phyloP scores from a whole-genome alignment of 2,797 vertebrate genomes.

The Amphiprion clarkii region DNA sequence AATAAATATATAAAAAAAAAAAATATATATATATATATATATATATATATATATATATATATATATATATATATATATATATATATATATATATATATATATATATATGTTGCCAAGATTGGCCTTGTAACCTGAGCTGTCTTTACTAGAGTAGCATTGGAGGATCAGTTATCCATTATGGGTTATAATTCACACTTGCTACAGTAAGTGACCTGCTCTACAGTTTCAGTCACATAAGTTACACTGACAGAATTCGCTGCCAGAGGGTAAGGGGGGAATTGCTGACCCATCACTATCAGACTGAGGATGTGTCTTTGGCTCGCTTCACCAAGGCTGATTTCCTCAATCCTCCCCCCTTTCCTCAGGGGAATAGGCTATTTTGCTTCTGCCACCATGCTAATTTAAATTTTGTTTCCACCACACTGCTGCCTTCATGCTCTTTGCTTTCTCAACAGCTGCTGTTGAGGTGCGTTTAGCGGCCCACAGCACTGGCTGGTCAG shows the following conservation, averaged over 20 bases:
- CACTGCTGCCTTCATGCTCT: constrained; percentile 14
- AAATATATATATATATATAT: too few species aligned
- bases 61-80: too few species aligned
- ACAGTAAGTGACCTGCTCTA: constrained; percentile 48
- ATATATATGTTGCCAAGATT: constrained; percentile 25
- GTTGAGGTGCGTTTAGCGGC: constrained; percentile 30
- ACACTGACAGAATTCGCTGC: constrained; percentile 12
- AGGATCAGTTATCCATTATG: constrained; percentile 55
- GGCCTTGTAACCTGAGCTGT: constrained; percentile 49
- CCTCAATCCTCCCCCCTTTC: neutral
- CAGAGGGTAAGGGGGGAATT: constrained; percentile 5
- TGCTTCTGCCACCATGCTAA: neutral
- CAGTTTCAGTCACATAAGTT: constrained; percentile 43
- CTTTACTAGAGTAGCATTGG: constrained; percentile 27
- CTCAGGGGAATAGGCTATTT: neutral
- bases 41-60: too few species aligned
- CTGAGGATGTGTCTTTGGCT: constrained; percentile 10
- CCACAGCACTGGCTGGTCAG: constrained; percentile 28
- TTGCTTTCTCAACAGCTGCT: constrained; percentile 35
- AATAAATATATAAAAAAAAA: constrained; percentile 19
- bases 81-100: neutral
- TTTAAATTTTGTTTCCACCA: constrained; percentile 21
- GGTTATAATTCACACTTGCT: constrained; percentile 46
- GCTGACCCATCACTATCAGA: constrained; percentile 42
- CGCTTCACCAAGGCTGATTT: constrained; percentile 22